Percentiles rank a stretch among this genome's conserved stretches.
Evolutionary conservation across 53 echinoderm and acorn worm genomes (phyloP).

Genomic region (Apostichopus leukothele): DNA sequence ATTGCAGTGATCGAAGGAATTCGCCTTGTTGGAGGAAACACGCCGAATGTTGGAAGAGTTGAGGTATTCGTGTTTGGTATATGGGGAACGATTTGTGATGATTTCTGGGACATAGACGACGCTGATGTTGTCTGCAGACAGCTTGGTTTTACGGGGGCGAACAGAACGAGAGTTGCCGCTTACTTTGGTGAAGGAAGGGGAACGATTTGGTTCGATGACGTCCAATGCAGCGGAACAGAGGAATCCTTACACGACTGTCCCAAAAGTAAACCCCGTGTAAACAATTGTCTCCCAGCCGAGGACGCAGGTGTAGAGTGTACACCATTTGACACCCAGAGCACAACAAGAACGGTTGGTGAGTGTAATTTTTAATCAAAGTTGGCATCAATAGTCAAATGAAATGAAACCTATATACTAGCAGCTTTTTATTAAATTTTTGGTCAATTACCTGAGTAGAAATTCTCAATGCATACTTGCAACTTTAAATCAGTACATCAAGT

Average conservation of each 20-base stretch:
- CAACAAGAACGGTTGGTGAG: too few species aligned
- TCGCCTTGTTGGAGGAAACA: background rate
- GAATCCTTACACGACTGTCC: constrained; percentile 28
- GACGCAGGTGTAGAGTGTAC: constrained; percentile 50
- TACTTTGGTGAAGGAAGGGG: background rate
- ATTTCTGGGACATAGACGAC: background rate
- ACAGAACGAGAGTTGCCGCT: background rate
- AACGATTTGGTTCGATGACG: background rate
- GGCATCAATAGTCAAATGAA: too few species aligned
- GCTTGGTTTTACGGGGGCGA: background rate
- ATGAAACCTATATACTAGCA: too few species aligned
- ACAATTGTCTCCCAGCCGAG: constrained; percentile 42
- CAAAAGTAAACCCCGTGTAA: background rate
- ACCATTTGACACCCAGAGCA: too few species aligned
- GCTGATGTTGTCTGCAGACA: background rate
- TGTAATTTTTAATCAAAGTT: too few species aligned
- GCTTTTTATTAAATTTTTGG: too few species aligned
- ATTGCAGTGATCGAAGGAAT: background rate
- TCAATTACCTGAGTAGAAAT: too few species aligned
- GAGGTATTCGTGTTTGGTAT: background rate
- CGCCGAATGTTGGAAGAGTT: background rate
- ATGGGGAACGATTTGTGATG: background rate
- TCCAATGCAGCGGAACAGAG: constrained; percentile 11
- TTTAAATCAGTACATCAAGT: too few species aligned
- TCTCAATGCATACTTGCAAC: too few species aligned